Evolutionary conservation across 2,888 invertebrate species (phyloP), one percentile per base, ranked within the genome.

Genomic region (Carcina quercana): DNA sequence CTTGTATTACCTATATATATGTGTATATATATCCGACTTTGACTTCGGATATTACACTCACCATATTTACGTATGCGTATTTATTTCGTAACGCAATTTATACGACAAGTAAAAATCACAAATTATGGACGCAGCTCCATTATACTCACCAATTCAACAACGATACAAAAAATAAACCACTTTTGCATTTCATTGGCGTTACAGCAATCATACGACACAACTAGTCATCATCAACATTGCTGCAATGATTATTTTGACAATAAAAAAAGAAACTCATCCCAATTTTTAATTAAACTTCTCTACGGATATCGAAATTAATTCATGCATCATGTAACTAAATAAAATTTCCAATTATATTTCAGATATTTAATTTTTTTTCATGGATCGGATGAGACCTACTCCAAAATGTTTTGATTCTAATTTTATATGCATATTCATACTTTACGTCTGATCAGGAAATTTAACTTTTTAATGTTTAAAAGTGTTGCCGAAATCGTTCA

Each of bases 101-200:
- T n/a, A n/a, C n/a, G n/a, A n/a, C n/a, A n/a, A n/a, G n/a, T n/a
- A n/a, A n/a, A n/a, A n/a, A n/a, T n/a, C n/a, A n/a, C n/a, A n/a
- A n/a, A n/a, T n/a, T n/a, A n/a, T n/a, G n/a, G n/a, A 20, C 8
- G 8, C 3, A 20, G 20, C 7, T n/a, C 10, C 8, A n/a, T 10
- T 8, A 20, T 39, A 57, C 70, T 68, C 41, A 75, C 74, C 54
- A 56, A 50, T 45, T 50, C 50, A 33, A 68, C 44, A 29, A 53
- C 42, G 30, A 71, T 48, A 51, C 42, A 61, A 46, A 74, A 28
- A 36, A 61, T 38, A 21, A 53, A 31, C 46, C 59, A 65, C 55
- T 59, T 49, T 36, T 49, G 50, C 76, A 79, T 75, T 63, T 70
- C 72, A 72, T 67, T 43, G 51, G 37, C 37, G 54, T 50, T 54